Conservation (phyloP, 2,888 invertebrate species). For the Incurvaria masculella region DNA sequence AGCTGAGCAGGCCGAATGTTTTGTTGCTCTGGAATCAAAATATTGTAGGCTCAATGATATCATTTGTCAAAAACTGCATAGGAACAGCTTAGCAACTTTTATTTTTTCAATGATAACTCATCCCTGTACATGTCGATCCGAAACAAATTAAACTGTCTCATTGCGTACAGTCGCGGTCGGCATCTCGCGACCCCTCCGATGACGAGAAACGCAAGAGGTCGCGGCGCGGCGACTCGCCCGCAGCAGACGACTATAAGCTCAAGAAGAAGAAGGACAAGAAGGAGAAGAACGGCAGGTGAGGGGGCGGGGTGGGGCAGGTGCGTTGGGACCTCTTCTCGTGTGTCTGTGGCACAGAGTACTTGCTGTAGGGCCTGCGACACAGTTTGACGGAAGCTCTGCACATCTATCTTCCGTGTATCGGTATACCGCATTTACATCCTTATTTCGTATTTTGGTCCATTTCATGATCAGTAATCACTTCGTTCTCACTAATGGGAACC, state of each 20-base stretch:
- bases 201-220: constrained; percentile 29
- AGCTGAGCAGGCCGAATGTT: too few relatives aligned
- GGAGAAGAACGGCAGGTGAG: constrained; percentile 44
- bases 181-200: constrained; percentile 22
- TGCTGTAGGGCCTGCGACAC: neutral
- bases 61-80: too few relatives aligned
- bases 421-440: neutral
- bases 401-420: neutral
- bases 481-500: too few relatives aligned
- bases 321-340: constrained; percentile 8
- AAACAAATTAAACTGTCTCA: too few relatives aligned
- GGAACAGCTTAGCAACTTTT: too few relatives aligned
- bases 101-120: too few relatives aligned
- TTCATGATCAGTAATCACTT: neutral
- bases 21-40: too few relatives aligned
- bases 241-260: constrained; percentile 31
- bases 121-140: too few relatives aligned
- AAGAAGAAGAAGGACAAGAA: constrained; percentile 53
- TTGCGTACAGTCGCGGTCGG: constrained; percentile 23
- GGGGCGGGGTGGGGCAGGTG: constrained; percentile 10
- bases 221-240: constrained; percentile 39
- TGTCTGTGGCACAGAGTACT: neutral
- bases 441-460: neutral
- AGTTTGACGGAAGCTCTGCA: neutral
- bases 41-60: too few relatives aligned